phyloP scores from a whole-genome alignment of 2,113 vertebrate species.

The Hemibagrus wyckioides region DNA sequence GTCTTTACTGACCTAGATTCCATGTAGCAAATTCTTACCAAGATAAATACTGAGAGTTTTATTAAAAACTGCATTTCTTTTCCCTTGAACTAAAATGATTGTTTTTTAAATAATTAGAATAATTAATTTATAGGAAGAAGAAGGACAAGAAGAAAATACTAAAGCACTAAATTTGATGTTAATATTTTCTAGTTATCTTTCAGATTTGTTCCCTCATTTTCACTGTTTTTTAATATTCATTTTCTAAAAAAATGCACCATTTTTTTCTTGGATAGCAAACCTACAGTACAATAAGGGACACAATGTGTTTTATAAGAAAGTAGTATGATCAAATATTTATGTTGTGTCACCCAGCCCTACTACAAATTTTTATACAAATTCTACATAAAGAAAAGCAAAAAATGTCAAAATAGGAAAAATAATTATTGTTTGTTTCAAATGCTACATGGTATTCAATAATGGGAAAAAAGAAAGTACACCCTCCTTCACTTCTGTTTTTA shows the following conservation, averaged over 20 bases:
- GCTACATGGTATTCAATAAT: background rate
- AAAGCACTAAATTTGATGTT: background rate
- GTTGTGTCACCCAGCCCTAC: background rate
- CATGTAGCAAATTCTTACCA: background rate
- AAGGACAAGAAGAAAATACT: background rate
- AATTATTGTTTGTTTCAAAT: background rate
- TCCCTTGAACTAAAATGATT: background rate
- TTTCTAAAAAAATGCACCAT: background rate
- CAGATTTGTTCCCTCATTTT: background rate
- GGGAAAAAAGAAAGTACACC: background rate
- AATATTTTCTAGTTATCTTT: background rate
- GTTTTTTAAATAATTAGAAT: background rate
- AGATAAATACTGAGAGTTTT: constrained; percentile 20
- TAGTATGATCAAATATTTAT: background rate
- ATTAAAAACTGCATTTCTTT: constrained; percentile 11
- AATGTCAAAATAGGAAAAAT: background rate
- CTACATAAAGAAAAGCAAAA: background rate
- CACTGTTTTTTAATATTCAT: background rate
- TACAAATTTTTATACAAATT: background rate
- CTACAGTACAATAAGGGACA: background rate
- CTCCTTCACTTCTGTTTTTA: background rate
- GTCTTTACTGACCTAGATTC: constrained; percentile 34
- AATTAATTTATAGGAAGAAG: too few species aligned
- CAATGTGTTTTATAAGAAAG: background rate
- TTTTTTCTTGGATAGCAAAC: background rate